Base-by-base conservation (phyloP, 2,797 vertebrate species). In the Enteromius fasciolatus region DNA sequence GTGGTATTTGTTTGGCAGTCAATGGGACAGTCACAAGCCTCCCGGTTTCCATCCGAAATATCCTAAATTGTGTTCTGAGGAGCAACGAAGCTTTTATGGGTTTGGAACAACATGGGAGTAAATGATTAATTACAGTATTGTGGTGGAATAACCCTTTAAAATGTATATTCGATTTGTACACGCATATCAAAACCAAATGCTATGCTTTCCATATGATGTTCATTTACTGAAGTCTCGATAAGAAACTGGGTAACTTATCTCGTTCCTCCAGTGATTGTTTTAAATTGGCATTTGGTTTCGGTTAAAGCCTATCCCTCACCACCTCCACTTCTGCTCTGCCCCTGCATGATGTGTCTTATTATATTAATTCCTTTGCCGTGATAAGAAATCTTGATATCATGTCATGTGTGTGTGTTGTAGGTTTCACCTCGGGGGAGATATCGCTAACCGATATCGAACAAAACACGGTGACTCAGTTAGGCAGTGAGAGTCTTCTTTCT, bases 271-370 rank as follows among this genome's bases (percentile, higher is more conserved):
- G 23, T 61, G 57, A 61, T 61, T 61, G 57, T 28, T 17, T 61
- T 44, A 69, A 44, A 15, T 69, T 44, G n/a, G 6, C 7, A 25
- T 69, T 46, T 44, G 14, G 39, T 69, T 69, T 69, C 23, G 14
- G 41, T 69, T 17, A 46, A 69, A 87, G 74, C 86, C 85, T 86
- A 89, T 89, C 86, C 84, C 63, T 87, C 82, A 89, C 79, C 75
- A 69, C 80, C 83, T 77, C 83, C 84, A 78, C 80, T 72, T 87
- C 87, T 90, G 88, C 88, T 69, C 31, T 17, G 14, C 12, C 41
- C 1, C 8, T 18, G 78, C 76, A 76, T 83, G 86, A 90, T 85
- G 68, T 72, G 86, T 87, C 81, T 86, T 84, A 76, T 91, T 90
- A 89, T 88, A 87, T 88, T 89, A 91, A 82, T 69, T 84, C 83